Conservation (phyloP, 2,113 vertebrate genomes). For the Sinocyclocheilus anophthalmus region DNA sequence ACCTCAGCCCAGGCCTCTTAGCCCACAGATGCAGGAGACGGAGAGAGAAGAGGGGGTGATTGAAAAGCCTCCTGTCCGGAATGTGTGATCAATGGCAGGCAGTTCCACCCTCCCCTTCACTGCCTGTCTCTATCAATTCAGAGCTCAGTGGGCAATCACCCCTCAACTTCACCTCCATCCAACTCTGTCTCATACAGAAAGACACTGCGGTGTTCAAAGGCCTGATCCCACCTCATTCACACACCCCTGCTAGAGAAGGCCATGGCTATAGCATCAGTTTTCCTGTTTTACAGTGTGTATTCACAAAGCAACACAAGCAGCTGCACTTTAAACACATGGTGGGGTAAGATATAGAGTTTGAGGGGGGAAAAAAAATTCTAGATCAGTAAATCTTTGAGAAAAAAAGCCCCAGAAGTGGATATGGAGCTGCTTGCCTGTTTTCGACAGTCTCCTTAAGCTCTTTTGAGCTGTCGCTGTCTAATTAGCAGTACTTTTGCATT, state of each 20-base stretch:
- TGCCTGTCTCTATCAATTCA: constrained; percentile 48
- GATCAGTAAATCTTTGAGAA: constrained; percentile 3
- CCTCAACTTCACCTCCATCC: constrained; percentile 48
- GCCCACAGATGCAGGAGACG: constrained; percentile 29
- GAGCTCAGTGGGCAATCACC: constrained; percentile 33
- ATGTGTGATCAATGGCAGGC: constrained; percentile 49
- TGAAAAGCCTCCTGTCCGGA: constrained; percentile 48
- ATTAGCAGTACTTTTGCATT: constrained; percentile 54
- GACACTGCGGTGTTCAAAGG: constrained; percentile 40
- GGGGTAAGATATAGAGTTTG: constrained; percentile 4
- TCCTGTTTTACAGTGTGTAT: constrained; percentile 12
- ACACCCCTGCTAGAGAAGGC: neutral
- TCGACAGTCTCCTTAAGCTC: constrained; percentile 32
- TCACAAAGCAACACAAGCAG: constrained; percentile 28
- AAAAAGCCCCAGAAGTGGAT: constrained; percentile 17
- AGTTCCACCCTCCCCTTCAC: constrained; percentile 24
- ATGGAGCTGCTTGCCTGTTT: constrained; percentile 8
- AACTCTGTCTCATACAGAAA: constrained; percentile 19
- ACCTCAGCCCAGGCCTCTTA: constrained; percentile 41
- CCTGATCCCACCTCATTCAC: constrained; percentile 21
- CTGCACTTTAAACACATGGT: constrained; percentile 26
- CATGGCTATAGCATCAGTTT: constrained; percentile 4
- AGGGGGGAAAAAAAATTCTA: neutral
- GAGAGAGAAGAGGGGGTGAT: constrained; percentile 41
- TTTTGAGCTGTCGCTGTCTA: constrained; percentile 17